phyloP scores from a whole-genome alignment of 2,797 vertebrate species.

The Thaleichthys pacificus region DNA sequence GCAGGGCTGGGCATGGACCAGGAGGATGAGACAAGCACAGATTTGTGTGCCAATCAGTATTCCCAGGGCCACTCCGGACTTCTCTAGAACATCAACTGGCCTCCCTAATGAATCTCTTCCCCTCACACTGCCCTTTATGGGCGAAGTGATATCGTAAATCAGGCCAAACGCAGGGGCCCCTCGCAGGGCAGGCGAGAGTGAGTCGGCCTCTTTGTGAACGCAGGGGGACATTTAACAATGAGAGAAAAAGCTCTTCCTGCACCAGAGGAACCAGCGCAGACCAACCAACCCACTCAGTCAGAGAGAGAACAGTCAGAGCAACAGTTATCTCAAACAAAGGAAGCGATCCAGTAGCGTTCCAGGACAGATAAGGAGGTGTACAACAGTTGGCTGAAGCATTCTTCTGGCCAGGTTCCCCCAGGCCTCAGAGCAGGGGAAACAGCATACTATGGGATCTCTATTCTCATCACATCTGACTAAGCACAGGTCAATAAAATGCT shows the following conservation, averaged over 20 bases:
- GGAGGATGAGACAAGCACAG: constrained; percentile 62
- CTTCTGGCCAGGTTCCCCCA: background rate
- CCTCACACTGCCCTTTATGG: constrained; percentile 63
- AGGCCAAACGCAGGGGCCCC: constrained; percentile 61
- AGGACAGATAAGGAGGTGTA: constrained; percentile 25
- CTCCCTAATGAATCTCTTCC: constrained; percentile 74
- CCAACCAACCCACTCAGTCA: constrained; percentile 39
- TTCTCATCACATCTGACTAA: constrained; percentile 9
- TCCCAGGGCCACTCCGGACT: constrained; percentile 59
- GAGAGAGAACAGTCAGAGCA: background rate
- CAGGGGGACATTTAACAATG: constrained; percentile 47
- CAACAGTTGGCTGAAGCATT: background rate
- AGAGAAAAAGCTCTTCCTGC: constrained; percentile 37
- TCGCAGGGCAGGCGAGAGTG: constrained; percentile 31
- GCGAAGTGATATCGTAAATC: constrained; percentile 74
- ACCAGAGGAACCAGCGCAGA: constrained; percentile 39
- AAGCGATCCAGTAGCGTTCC: constrained; percentile 17
- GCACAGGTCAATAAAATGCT: constrained; percentile 16
- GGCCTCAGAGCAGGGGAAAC: background rate
- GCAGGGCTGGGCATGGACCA: constrained; percentile 52
- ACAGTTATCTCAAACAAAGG: constrained; percentile 19
- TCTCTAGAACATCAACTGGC: constrained; percentile 68
- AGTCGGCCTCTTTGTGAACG: constrained; percentile 57
- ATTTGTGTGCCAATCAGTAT: constrained; percentile 75
- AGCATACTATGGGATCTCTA: background rate